Evolutionary conservation across 2,888 invertebrate genomes (phyloP).

Genomic region (Brachyopa scutellaris): DNA sequence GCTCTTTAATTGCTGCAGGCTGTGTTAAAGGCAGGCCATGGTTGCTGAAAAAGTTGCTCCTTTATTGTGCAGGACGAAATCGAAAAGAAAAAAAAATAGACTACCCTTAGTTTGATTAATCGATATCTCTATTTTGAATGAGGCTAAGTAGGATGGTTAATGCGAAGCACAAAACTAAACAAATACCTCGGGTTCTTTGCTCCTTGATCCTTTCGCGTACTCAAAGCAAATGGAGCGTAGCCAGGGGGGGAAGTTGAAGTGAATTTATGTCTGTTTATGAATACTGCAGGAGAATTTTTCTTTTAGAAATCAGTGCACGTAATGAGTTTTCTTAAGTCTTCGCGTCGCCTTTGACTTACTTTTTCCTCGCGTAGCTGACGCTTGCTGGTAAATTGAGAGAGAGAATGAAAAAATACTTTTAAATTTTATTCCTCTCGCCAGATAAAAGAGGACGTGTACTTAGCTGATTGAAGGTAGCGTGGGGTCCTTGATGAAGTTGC

Average conservation of each 20-base stretch:
- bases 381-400: no score
- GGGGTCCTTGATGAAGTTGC: no score
- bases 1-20: conserved; percentile 35
- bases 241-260: background rate
- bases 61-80: background rate
- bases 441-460: no score
- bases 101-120: conserved; percentile 17
- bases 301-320: background rate
- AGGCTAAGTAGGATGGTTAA: background rate
- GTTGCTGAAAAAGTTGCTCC: conserved; percentile 18
- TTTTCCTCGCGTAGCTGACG: no score
- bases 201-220: no score
- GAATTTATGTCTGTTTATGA: no score
- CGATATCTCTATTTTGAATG: conserved; percentile 22
- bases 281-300: no score
- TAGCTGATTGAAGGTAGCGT: no score
- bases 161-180: background rate
- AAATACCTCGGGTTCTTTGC: no score
- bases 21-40: background rate
- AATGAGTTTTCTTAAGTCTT: conserved; percentile 3
- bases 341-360: no score
- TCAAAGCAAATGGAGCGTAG: background rate
- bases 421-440: no score
- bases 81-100: background rate
- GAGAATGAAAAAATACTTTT: no score